Evolutionary conservation across 2,888 invertebrate species (phyloP).

Genomic region (Parasteatoda lunata): DNA sequence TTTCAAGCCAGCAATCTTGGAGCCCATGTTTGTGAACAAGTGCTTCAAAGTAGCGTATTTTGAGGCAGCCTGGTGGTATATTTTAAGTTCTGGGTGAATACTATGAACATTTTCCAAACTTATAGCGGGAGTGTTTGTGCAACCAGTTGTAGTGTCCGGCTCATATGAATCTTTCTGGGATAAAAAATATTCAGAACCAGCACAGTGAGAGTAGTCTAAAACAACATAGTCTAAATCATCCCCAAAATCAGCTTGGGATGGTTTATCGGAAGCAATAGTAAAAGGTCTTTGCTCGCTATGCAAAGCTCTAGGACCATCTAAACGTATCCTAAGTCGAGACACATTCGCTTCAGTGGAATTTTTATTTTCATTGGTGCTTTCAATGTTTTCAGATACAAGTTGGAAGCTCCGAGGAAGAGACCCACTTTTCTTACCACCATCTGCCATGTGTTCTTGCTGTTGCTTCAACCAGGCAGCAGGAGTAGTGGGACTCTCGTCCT

Average conservation of each 20-base stretch:
- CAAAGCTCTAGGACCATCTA: slow-evolving; percentile 49
- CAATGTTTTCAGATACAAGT: slow-evolving; percentile 74
- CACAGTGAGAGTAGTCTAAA: slow-evolving; percentile 74
- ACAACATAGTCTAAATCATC: slow-evolving; percentile 79
- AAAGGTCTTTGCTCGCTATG: slow-evolving; percentile 78
- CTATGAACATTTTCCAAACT: slow-evolving; percentile 75
- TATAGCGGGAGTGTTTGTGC: slow-evolving; percentile 74
- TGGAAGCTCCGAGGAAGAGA: slow-evolving; percentile 87
- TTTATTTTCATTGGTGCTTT: slow-evolving; percentile 8
- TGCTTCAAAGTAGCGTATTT: slow-evolving; percentile 72
- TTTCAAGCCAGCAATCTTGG: slow-evolving; percentile 68
- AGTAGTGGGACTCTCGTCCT: slow-evolving; percentile 78
- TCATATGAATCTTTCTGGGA: slow-evolving; percentile 67
- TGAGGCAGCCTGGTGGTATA: slow-evolving; percentile 80
- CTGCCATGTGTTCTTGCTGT: slow-evolving; percentile 81
- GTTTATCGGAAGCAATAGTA: slow-evolving; percentile 83
- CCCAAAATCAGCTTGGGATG: slow-evolving; percentile 79
- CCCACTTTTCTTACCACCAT: slow-evolving; percentile 82
- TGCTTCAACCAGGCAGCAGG: slow-evolving; percentile 84
- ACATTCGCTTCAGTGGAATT: not conserved
- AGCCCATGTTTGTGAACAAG: slow-evolving; percentile 72
- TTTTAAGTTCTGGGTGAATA: slow-evolving; percentile 86
- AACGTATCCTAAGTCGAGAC: slow-evolving; percentile 40
- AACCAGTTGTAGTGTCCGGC: slow-evolving; percentile 74
- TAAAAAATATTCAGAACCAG: slow-evolving; percentile 47